Base-by-base conservation (phyloP, 2,113 vertebrate species). In the Chrysochloris asiatica region DNA sequence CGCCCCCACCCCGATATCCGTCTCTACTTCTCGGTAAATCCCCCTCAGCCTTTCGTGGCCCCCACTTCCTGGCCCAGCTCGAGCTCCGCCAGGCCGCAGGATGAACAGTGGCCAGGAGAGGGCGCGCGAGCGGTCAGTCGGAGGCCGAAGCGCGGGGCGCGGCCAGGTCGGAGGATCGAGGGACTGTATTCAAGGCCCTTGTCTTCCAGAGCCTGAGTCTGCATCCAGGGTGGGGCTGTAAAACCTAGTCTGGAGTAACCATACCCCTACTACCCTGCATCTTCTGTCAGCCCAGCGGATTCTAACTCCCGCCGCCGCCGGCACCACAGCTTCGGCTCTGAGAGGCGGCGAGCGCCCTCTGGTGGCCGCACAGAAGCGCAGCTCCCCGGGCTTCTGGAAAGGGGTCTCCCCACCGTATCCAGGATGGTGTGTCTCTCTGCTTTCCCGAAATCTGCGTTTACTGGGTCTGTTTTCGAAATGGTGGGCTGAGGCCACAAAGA, bases 261-360 rank as follows among this genome's bases (percentile, higher is more conserved):
- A 24, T 80, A 24, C 47, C 89, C 63, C 50, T 22, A 38, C 48
- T 24, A 30, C 22, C 17, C 85, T 2, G 2, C 30, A 48, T 86
- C 36, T 30, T 93, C 47, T 65, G 43, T 67, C 17, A 92, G 50
- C 22, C 24, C 6, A 14, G 7, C 41, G 2, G 17, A 52, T 89
- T 17, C 54, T 6, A 4, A 47, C 16, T 33, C 72, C 69, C 4
- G 28, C 47, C 16, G 38, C 54, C 54, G 28, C 63, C 73, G 63
- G 93, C 61, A 82, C 43, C 80, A 73, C 79, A 91, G 93, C 63
- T 89, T 67, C 38, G 69, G 65, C 65, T 95, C 86, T 73, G 83
- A 77, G 96, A 93, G 54, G 94, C 79, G 78, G 47, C 90, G 95
- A 79, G 93, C 94, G 95, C 95, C 94, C 96, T 96, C 96, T 96